Evolutionary conservation across 2,888 invertebrate genomes (phyloP).

Genomic region (Calliscelio sp.): DNA sequence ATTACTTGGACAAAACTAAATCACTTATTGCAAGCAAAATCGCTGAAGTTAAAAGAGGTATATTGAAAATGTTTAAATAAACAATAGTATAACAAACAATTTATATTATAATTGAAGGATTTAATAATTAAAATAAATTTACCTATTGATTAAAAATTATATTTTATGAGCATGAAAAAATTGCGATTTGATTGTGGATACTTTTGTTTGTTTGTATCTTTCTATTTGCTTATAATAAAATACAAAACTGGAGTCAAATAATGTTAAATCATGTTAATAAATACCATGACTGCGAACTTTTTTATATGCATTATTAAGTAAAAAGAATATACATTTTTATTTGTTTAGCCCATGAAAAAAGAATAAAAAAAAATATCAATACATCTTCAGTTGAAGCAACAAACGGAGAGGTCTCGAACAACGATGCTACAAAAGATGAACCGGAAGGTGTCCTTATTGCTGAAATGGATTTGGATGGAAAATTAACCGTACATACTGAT

Average conservation of each 20-base stretch:
- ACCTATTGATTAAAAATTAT: no score
- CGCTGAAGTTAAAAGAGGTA: conserved; percentile 7
- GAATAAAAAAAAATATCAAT: background rate
- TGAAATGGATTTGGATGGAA: no score
- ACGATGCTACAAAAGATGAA: no score
- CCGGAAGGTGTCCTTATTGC: no score
- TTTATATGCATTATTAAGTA: background rate
- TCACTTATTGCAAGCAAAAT: background rate
- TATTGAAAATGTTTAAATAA: background rate
- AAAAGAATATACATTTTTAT: background rate
- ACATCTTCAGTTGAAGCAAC: no score
- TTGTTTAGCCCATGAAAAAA: background rate
- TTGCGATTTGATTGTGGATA: no score
- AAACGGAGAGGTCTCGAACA: no score
- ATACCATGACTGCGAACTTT: background rate
- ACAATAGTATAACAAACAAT: background rate
- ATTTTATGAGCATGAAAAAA: no score
- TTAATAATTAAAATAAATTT: background rate
- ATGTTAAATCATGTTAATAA: background rate
- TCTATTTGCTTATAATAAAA: no score
- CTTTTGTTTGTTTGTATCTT: no score
- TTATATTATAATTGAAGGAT: background rate
- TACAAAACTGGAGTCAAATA: no score
- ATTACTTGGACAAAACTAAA: background rate
- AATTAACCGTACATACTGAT: no score